Base-by-base conservation (phyloP, 1,140 invertebrate genomes). In the Orius insidiosus region DNA sequence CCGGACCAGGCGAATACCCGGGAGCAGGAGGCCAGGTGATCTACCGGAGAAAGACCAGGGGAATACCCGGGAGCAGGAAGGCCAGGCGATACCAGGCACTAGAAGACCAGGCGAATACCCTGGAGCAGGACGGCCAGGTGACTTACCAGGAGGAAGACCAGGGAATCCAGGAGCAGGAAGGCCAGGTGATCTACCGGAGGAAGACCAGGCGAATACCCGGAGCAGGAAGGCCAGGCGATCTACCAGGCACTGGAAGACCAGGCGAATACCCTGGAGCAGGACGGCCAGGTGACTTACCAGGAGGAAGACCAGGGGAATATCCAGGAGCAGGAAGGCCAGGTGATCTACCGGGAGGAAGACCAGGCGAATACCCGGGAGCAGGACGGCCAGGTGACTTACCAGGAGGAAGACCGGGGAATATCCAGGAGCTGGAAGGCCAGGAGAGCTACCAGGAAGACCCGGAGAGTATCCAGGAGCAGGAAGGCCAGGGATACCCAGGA, bases 41-140 rank as follows among this genome's bases (percentile, higher is more conserved):
- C n/a, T n/a, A n/a, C n/a, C n/a, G n/a, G n/a, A n/a, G 52, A 52
- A 19, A 48, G 32, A 37, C 47, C 46, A 45, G 51, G 46, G n/a
- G n/a, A n/a, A n/a, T n/a, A n/a, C n/a, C n/a, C 16, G 33, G 32
- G 38, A 16, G n/a, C n/a, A n/a, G n/a, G n/a, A n/a, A n/a, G n/a
- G n/a, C n/a, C n/a, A n/a, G n/a, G n/a, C n/a, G n/a, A n/a, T n/a
- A n/a, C n/a, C n/a, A n/a, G n/a, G n/a, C n/a, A n/a, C n/a, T n/a
- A n/a, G 46, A 16, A 16, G 34, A 10, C 47, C 48, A 19, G 52
- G 50, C 15, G 49, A 44, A 36, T 45, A 45, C 24, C 51, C 41
- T 35, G 50, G 36, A 15, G 37, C 30, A 34, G 34, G 42, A 40
- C 35, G 8, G 37, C 47, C 49, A 33, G 49, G 48, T 47, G 49